phyloP scores from a whole-genome alignment of 2,888 invertebrate species.

The Hirtodrosophila confusa region DNA sequence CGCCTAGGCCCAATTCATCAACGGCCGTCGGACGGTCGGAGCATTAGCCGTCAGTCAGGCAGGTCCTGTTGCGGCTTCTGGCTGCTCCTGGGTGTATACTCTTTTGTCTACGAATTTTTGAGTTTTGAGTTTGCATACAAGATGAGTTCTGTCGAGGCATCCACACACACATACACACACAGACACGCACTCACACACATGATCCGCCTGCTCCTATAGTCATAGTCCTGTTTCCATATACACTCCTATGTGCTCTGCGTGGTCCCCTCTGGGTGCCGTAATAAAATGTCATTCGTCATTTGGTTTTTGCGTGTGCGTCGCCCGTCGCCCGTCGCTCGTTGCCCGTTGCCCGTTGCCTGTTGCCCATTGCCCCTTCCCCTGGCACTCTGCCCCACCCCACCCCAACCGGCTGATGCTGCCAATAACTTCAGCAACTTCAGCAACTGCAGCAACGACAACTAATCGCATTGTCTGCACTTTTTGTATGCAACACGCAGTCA shows the following conservation, averaged over 20 bases:
- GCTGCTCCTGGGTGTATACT: conserved; percentile 61
- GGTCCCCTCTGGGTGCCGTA: conserved; percentile 77
- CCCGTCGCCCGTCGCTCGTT: conserved; percentile 42
- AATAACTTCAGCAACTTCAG: conserved; percentile 73
- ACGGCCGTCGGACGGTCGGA: conserved; percentile 52
- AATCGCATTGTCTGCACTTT: conserved; percentile 80
- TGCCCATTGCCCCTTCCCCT: conserved; percentile 10
- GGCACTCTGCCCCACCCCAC: neutral
- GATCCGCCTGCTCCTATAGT: neutral
- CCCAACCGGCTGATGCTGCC: conserved; percentile 33
- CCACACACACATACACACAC: conserved; percentile 24
- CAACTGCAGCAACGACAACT: conserved; percentile 72
- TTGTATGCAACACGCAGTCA: conserved; percentile 78
- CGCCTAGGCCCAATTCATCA: conserved; percentile 78
- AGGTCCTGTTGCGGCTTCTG: conserved; percentile 30
- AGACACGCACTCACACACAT: neutral
- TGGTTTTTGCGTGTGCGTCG: conserved; percentile 77
- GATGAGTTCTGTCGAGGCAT: conserved; percentile 70
- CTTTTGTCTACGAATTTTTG: conserved; percentile 80
- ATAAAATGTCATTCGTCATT: conserved; percentile 81
- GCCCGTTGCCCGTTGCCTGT: conserved; percentile 46
- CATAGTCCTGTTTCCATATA: conserved; percentile 12
- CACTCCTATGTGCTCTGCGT: conserved; percentile 39
- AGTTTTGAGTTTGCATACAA: conserved; percentile 81
- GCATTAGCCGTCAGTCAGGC: conserved; percentile 58